phyloP scores from a whole-genome alignment of 2,888 invertebrate species.

The Nomada goodeniana region DNA sequence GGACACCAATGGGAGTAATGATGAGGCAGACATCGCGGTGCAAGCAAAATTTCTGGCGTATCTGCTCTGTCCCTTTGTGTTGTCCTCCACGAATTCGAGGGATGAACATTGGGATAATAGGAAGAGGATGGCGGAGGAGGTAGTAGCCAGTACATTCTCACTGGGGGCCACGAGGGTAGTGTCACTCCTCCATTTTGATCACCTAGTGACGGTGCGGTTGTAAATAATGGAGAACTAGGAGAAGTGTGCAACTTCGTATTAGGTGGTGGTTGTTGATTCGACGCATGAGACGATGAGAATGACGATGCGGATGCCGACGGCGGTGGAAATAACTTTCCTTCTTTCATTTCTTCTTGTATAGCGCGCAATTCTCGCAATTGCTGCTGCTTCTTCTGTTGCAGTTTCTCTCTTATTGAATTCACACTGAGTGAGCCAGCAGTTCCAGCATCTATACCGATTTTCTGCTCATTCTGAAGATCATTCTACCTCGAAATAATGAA shows the following conservation, averaged over 20 bases:
- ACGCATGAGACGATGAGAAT: constrained; percentile 78
- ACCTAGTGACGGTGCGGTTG: constrained; percentile 68
- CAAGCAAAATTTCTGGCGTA: constrained; percentile 92
- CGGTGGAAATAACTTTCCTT: constrained; percentile 90
- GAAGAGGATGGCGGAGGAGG: constrained; percentile 79
- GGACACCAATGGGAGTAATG: constrained; percentile 81
- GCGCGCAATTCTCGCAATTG: constrained; percentile 93
- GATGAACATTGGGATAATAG: constrained; percentile 77
- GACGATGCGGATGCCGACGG: constrained; percentile 86
- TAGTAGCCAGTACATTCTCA: constrained; percentile 82
- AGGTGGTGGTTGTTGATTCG: constrained; percentile 85
- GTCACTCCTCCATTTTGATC: constrained; percentile 71
- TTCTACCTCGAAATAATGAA: constrained; percentile 72
- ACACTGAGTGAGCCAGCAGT: constrained; percentile 88
- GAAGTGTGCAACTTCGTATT: constrained; percentile 85
- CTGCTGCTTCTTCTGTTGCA: constrained; percentile 95
- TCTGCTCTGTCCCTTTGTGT: constrained; percentile 86
- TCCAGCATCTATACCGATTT: constrained; percentile 89
- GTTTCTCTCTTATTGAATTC: constrained; percentile 90
- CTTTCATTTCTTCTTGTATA: constrained; percentile 94
- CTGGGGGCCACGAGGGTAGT: constrained; percentile 80
- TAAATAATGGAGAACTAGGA: constrained; percentile 77
- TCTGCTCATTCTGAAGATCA: constrained; percentile 88
- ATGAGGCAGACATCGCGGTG: constrained; percentile 87
- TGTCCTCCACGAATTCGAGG: constrained; percentile 79